Evolutionary conservation across 1,140 invertebrate species (phyloP).

Genomic region (Daktulosphaira vitifoliae): DNA sequence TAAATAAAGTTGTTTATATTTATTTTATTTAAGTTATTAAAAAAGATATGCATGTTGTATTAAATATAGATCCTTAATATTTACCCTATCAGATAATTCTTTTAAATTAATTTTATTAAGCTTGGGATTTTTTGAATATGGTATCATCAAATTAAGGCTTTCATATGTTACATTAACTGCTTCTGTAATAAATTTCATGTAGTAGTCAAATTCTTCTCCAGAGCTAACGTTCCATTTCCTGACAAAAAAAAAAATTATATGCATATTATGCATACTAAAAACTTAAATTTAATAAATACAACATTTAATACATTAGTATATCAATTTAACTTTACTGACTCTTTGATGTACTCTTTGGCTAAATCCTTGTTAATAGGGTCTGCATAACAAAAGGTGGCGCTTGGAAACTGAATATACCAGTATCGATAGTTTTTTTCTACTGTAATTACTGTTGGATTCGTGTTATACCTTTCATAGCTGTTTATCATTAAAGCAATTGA

Average conservation of each 20-base stretch:
- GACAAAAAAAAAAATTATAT: background rate
- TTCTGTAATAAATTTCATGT: conserved; percentile 45
- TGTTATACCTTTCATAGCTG: conserved; percentile 48
- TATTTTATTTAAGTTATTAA: too few relatives aligned
- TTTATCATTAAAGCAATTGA: conserved; percentile 41
- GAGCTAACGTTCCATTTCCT: conserved; percentile 36
- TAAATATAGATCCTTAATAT: too few relatives aligned
- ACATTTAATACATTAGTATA: background rate
- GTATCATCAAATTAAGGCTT: conserved; percentile 44
- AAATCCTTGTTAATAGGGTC: conserved; percentile 43
- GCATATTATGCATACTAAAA: too few relatives aligned
- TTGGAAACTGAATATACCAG: conserved; percentile 51
- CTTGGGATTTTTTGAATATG: conserved; percentile 44
- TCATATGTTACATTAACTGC: conserved; percentile 47
- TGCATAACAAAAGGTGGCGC: conserved; percentile 47
- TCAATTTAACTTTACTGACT: conserved; percentile 10
- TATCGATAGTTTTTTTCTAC: conserved; percentile 52
- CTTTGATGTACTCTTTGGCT: conserved; percentile 30
- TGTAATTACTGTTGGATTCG: conserved; percentile 52
- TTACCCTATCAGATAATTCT: conserved; percentile 44
- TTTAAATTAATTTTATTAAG: conserved; percentile 46
- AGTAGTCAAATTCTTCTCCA: conserved; percentile 35
- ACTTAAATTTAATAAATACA: too few relatives aligned
- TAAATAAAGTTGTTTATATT: too few relatives aligned
- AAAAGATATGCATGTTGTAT: too few relatives aligned